These are phyloP conservation scores for Sweltsa coloradensis DNA, from an alignment of 1,140 invertebrate genomes.

Conservation along the genomic window DNA sequence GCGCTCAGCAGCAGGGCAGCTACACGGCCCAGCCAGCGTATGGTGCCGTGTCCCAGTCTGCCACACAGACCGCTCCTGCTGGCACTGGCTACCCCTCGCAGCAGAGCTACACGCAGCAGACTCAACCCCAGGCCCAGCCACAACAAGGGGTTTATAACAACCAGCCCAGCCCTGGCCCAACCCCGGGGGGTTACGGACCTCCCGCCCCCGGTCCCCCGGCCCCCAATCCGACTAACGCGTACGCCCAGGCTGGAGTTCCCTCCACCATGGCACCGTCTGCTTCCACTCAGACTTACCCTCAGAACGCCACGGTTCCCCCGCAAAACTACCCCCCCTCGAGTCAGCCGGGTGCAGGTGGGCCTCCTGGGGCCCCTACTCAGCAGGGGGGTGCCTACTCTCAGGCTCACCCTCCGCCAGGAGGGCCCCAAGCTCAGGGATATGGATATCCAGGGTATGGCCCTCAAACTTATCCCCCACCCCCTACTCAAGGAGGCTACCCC, in stretches of 20 bases:
- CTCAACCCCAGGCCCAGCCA: conserved; percentile 25
- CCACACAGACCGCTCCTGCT: conserved; percentile 21
- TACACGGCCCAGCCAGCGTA: conserved; percentile 32
- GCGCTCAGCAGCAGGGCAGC: conserved; percentile 30
- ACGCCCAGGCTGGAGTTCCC: conserved; percentile 28
- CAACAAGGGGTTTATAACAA: conserved; percentile 30
- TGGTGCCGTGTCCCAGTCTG: conserved; percentile 27
- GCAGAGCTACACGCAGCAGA: conserved; percentile 23
- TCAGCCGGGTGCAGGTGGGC: conserved; percentile 31
- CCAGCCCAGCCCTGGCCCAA: conserved; percentile 31
- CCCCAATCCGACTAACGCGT: conserved; percentile 30
- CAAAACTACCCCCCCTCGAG: conserved; percentile 30
- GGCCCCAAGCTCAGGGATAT: conserved; percentile 9
- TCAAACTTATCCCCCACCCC: conserved; percentile 31
- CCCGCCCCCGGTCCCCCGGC: conserved; percentile 29
- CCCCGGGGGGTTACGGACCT: conserved; percentile 16
- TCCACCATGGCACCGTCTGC: conserved; percentile 13
- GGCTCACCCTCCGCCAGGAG: conserved; percentile 29
- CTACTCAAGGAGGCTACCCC: conserved; percentile 25
- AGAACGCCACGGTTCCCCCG: no score
- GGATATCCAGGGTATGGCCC: conserved; percentile 21
- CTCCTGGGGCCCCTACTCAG: conserved; percentile 27
- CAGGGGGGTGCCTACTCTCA: conserved; percentile 29
- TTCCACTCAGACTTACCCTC: conserved; percentile 33
- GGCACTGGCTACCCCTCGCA: not conserved